A percentile compares a stretch with the other conserved stretches of the same genome.
phyloP scores from a whole-genome alignment of 2,888 invertebrate species.

The Oscheius onirici region DNA sequence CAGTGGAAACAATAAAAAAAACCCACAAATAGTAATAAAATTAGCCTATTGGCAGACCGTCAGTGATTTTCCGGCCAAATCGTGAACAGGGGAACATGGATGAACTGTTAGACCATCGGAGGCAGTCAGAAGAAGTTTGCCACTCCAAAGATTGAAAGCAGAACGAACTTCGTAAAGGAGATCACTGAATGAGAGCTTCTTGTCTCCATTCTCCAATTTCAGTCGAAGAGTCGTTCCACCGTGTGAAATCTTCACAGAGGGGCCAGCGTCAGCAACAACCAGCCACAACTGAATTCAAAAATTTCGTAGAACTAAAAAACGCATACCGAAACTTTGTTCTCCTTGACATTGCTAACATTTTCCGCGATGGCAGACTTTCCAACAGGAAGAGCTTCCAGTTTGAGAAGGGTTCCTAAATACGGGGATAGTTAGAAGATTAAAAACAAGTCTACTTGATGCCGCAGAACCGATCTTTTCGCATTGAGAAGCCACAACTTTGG shows the following conservation, averaged over 20 bases:
- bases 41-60: conserved; percentile 14
- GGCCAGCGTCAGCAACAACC: conserved; percentile 37
- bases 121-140: conserved; percentile 36
- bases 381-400: conserved; percentile 38
- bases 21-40: background rate
- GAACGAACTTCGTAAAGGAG: conserved; percentile 46
- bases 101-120: conserved; percentile 42
- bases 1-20: too few species aligned
- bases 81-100: conserved; percentile 40
- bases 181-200: conserved; percentile 26
- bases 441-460: conserved; percentile 20
- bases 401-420: conserved; percentile 43
- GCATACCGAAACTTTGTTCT: conserved; percentile 55
- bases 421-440: background rate
- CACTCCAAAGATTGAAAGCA: conserved; percentile 48
- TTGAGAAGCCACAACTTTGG: conserved; percentile 40
- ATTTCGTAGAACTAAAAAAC: background rate
- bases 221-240: background rate
- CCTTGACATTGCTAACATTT: conserved; percentile 55
- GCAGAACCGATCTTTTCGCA: conserved; percentile 40
- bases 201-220: conserved; percentile 1
- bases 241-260: background rate
- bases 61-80: conserved; percentile 43
- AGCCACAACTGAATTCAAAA: conserved; percentile 47
- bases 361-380: conserved; percentile 45